Conservation (phyloP, 2,113 vertebrate genomes). For the Mirza zaza region DNA sequence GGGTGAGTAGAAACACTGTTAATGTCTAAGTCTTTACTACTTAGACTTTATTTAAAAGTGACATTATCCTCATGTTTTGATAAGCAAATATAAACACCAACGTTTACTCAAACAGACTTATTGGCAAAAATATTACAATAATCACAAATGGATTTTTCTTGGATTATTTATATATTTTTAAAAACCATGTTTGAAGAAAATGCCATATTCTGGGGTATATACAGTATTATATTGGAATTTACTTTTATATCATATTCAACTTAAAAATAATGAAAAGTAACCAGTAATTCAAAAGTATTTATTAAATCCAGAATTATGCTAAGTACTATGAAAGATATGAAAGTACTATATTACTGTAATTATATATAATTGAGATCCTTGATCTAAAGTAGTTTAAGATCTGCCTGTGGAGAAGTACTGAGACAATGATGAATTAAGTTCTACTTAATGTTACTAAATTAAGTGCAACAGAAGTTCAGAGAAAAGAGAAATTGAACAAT, state of each 20-base stretch:
- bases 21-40: background rate
- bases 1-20: constrained; percentile 80
- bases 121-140: constrained; percentile 13
- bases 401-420: background rate
- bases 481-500: constrained; percentile 16
- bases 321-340: background rate
- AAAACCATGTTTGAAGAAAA: background rate
- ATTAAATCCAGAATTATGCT: constrained; percentile 17
- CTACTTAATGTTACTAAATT: background rate
- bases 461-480: background rate
- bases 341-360: background rate
- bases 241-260: background rate
- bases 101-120: background rate
- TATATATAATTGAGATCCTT: constrained; percentile 24
- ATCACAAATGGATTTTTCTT: constrained; percentile 19
- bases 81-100: background rate
- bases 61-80: constrained; percentile 39
- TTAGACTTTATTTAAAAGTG: background rate
- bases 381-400: background rate
- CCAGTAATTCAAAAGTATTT: constrained; percentile 17
- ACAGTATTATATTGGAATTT: background rate
- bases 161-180: background rate
- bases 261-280: background rate
- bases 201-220: background rate
- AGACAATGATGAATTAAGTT: constrained; percentile 36